A percentile compares a stretch with the other conserved stretches of the same genome.
Evolutionary conservation across 2,113 vertebrate genomes (phyloP).

Genomic region (Rhadina sibilatrix): DNA sequence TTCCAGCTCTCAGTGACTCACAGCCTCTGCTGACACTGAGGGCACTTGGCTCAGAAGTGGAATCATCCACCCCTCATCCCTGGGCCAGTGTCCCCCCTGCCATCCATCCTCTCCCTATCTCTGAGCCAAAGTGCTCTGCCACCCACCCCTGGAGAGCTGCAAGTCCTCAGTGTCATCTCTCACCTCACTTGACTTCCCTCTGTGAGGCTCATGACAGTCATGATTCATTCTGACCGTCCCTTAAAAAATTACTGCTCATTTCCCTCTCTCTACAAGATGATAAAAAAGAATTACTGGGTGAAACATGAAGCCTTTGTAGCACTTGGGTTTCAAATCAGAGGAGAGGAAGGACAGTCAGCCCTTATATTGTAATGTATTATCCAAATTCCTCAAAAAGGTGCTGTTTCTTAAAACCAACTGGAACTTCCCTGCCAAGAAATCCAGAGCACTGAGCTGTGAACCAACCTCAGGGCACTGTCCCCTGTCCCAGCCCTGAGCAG

Average conservation of each 20-base stretch:
- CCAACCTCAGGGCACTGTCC: background rate
- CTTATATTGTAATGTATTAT: background rate
- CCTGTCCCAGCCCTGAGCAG: background rate
- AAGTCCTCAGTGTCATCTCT: background rate
- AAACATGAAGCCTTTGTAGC: background rate
- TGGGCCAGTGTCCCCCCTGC: background rate
- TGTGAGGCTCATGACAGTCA: background rate
- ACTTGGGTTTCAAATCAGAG: background rate
- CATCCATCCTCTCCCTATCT: background rate
- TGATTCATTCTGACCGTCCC: background rate
- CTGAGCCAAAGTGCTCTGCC: background rate
- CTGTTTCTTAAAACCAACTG: background rate
- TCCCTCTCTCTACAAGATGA: background rate
- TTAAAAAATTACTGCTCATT: background rate
- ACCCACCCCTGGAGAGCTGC: background rate
- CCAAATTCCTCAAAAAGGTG: background rate
- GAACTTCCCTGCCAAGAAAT: background rate
- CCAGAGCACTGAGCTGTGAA: background rate
- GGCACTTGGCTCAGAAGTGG: background rate
- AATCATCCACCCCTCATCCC: background rate
- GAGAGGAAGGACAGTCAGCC: background rate
- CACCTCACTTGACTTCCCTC: background rate
- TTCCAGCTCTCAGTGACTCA: background rate
- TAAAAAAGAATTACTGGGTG: background rate
- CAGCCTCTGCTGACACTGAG: background rate